A percentile compares a stretch with the other conserved stretches of the same genome.
Conservation (phyloP, 1,140 invertebrate species). For the Hyposmocoma kahamanoa region DNA sequence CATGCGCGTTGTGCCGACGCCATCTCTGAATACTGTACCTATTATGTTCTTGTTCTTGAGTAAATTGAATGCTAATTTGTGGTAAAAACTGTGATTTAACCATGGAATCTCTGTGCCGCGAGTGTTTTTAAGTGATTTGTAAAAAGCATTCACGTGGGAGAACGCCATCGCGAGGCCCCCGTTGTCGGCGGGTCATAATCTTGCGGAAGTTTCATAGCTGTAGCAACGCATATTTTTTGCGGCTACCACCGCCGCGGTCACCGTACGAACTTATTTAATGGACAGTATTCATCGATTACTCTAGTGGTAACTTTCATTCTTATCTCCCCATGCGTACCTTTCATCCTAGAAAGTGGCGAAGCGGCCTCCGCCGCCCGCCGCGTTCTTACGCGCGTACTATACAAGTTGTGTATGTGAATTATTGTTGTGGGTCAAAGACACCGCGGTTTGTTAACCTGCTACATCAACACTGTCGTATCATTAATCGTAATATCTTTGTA, state of each 20-base stretch:
- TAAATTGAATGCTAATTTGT: conserved; percentile 47
- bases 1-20: conserved; percentile 73
- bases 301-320: conserved; percentile 46
- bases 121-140: conserved; percentile 38
- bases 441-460: conserved; percentile 47
- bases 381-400: conserved; percentile 62
- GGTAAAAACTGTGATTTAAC: conserved; percentile 49
- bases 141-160: conserved; percentile 21
- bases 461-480: conserved; percentile 35
- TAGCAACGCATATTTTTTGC: conserved; percentile 71
- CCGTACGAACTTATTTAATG: conserved; percentile 42
- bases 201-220: conserved; percentile 66
- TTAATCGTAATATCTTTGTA: conserved; percentile 45
- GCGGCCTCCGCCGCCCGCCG: conserved; percentile 40
- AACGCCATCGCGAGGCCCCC: conserved; percentile 31
- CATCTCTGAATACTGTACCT: conserved; percentile 69
- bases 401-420: conserved; percentile 61
- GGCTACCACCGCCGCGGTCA: conserved; percentile 47
- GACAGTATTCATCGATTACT: conserved; percentile 33
- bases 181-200: conserved; percentile 41
- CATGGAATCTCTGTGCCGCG: conserved; percentile 44
- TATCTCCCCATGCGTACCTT: neutral
- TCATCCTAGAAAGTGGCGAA: conserved; percentile 30
- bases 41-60: conserved; percentile 61
- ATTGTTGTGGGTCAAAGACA: conserved; percentile 73